Evolutionary conservation across 2,797 vertebrate genomes (phyloP), one percentile per base, ranked within the genome.

Genomic region (Okamejei kenojei): DNA sequence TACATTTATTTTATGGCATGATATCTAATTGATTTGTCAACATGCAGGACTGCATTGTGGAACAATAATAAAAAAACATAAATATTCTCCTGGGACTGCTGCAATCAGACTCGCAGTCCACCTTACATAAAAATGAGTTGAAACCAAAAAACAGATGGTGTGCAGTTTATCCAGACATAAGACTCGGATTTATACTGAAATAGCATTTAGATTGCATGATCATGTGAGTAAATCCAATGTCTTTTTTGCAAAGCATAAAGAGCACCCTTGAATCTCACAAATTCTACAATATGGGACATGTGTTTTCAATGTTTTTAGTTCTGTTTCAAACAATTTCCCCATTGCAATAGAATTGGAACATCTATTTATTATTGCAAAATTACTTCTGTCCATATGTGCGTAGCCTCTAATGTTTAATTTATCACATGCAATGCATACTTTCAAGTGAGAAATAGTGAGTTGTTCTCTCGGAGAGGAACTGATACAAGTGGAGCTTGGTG

Each of bases 161-260:
- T 1, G 54, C 80, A 84, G 26, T 61, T 84, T n/a, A 84, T 84
- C 54, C 81, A 15, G 26, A 58, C n/a, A 29, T 84, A 84, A 7
- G 10, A 9, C 38, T 81, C 35, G 35, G 19, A 81, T 23, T 45
- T 81, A 45, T 45, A 84, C 11, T 61, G 81, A 84, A 61, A 84
- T 84, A n/a, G 81, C 54, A 84, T 84, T 84, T 84, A n/a, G 54
- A 84, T 84, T 84, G 54, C 81, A 84, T 84, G 81, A 61, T 84
- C 58, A 7, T 61, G 58, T 29, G 26, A 84, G 23, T 11, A 61
- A 84, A 84, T 61, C 11, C 54, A 84, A 61, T 61, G 45, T 61
- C 45, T 82, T 6, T 81, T 82, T 82, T 54, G 58, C 58, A 15
- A 82, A 84, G 54, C 13, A 84, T 11, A 84, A 23, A 84, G 10